phyloP scores from a whole-genome alignment of 2,113 vertebrate genomes.

The Meleagris gallopavo region DNA sequence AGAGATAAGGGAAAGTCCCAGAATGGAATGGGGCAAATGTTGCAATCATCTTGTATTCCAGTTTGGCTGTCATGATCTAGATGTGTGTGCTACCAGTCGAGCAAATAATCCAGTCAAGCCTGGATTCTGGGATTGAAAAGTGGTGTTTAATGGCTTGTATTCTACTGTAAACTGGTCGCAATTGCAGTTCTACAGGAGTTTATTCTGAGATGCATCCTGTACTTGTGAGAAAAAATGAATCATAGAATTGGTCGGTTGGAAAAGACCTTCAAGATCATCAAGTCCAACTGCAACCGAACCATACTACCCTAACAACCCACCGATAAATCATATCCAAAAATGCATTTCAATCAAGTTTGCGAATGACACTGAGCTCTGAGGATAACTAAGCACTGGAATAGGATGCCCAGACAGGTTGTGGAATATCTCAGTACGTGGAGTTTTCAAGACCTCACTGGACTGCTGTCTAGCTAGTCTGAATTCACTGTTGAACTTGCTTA shows the following conservation, averaged over 20 bases:
- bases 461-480: neutral
- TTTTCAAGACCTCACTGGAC: neutral
- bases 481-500: neutral
- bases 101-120: neutral
- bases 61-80: neutral
- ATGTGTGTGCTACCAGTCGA: neutral
- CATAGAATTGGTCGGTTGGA: no score
- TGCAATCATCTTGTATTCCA: neutral
- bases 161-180: neutral
- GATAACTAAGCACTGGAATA: neutral
- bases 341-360: neutral
- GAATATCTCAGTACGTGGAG: neutral
- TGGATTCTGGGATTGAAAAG: neutral
- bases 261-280: no score
- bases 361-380: neutral
- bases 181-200: neutral
- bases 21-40: neutral
- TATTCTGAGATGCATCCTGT: neutral
- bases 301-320: no score
- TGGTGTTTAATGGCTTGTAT: neutral
- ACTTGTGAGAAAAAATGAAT: neutral
- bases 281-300: no score
- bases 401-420: neutral
- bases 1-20: neutral
- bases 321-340: neutral